phyloP scores from a whole-genome alignment of 2,888 invertebrate genomes.

The Macropis europaea region DNA sequence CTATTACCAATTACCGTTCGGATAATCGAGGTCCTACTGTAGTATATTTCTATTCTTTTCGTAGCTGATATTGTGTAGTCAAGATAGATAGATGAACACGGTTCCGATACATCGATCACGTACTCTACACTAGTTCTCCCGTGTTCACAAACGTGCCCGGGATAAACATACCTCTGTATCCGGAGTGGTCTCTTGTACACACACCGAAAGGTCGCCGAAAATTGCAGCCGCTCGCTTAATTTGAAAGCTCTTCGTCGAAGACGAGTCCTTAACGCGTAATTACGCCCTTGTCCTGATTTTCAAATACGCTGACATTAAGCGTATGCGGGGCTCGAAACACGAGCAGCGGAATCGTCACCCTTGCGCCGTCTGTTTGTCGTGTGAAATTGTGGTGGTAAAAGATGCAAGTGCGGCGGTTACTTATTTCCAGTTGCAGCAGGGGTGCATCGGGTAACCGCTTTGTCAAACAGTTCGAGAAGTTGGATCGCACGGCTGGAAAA shows the following conservation, averaged over 20 bases:
- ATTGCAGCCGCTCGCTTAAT: constrained; percentile 55
- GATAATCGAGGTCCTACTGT: not conserved
- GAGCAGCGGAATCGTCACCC: not conserved
- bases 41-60: constrained; percentile 39
- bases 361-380: not conserved
- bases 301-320: constrained; percentile 48
- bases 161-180: constrained; percentile 8
- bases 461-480: constrained; percentile 28
- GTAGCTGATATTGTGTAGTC: constrained; percentile 40
- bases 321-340: constrained; percentile 26
- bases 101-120: constrained; percentile 57
- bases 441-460: constrained; percentile 29
- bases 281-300: constrained; percentile 51
- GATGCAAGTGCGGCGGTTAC: constrained; percentile 13
- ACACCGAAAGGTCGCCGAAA: constrained; percentile 43
- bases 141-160: constrained; percentile 33
- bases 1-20: not conserved
- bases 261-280: constrained; percentile 48
- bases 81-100: constrained; percentile 43
- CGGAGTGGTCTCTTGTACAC: not conserved
- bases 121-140: constrained; percentile 26
- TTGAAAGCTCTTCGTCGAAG: constrained; percentile 40
- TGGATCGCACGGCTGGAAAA: constrained; percentile 12
- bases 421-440: constrained; percentile 8
- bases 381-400: not conserved